Percentiles rank a stretch among this genome's conserved stretches.
phyloP scores from a whole-genome alignment of 2,113 vertebrate species.

The Coreoperca whiteheadi region DNA sequence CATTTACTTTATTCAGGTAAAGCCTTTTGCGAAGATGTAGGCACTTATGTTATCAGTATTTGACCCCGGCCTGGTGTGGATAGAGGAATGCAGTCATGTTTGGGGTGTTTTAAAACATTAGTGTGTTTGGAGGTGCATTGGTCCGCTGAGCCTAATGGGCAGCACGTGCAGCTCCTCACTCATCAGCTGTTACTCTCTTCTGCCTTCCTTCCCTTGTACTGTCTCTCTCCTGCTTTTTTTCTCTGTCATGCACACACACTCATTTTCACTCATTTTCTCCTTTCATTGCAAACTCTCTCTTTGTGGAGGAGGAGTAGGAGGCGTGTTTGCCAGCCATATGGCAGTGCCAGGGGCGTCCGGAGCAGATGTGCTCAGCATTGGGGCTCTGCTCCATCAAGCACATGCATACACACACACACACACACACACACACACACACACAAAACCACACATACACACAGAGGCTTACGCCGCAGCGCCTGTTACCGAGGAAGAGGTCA shows the following conservation, averaged over 20 bases:
- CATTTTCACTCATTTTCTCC: slow-evolving; percentile 53
- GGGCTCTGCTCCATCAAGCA: slow-evolving; percentile 74
- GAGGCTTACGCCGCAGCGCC: slow-evolving; percentile 34
- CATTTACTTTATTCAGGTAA: slow-evolving; percentile 16
- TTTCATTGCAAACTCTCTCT: slow-evolving; percentile 64
- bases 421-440: slow-evolving; percentile 18
- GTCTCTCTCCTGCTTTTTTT: slow-evolving; percentile 37
- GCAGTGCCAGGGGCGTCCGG: slow-evolving; percentile 75
- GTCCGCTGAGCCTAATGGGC: slow-evolving; percentile 55
- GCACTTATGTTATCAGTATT: slow-evolving; percentile 29
- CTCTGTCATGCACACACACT: slow-evolving; percentile 34
- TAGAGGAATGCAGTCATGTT: slow-evolving; percentile 12
- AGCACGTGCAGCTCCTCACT: slow-evolving; percentile 69
- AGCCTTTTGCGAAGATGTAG: neutral
- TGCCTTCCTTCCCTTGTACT: slow-evolving; percentile 38
- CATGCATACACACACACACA: slow-evolving; percentile 56
- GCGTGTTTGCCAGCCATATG: slow-evolving; percentile 79
- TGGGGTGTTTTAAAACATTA: slow-evolving; percentile 53
- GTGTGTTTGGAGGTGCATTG: slow-evolving; percentile 41
- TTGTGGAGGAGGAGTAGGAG: slow-evolving; percentile 66
- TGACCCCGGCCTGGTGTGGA: slow-evolving; percentile 17
- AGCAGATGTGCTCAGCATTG: slow-evolving; percentile 80
- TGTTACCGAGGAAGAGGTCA: slow-evolving; percentile 73
- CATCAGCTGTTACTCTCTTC: slow-evolving; percentile 68
- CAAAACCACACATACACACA: slow-evolving; percentile 24